These are phyloP conservation scores for Hypomecis atomaria DNA, from an alignment of 2,888 invertebrate species.

Conservation along the genomic window DNA sequence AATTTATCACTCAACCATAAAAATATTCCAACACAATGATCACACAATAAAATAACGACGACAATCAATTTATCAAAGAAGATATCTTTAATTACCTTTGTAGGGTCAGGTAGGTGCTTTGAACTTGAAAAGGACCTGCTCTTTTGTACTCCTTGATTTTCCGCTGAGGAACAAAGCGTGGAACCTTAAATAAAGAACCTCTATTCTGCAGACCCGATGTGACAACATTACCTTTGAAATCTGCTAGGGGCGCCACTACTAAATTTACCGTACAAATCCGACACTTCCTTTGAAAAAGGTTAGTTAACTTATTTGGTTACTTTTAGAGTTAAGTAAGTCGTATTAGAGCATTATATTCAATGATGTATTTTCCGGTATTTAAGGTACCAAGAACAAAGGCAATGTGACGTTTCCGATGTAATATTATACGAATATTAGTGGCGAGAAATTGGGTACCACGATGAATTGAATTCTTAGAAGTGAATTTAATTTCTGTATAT, in stretches of 20 bases:
- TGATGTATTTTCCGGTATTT: constrained; percentile 18
- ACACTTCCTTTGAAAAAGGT: neutral
- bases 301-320: neutral
- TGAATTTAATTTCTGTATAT: constrained; percentile 7
- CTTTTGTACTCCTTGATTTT: constrained; percentile 69
- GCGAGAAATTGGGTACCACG: neutral
- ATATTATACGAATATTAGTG: constrained; percentile 6
- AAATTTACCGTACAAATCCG: neutral
- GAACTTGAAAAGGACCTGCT: constrained; percentile 61
- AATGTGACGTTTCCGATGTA: constrained; percentile 16
- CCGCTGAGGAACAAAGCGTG: constrained; percentile 69
- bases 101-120: constrained; percentile 63
- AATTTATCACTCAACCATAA: constrained; percentile 9
- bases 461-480: neutral
- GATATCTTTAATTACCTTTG: constrained; percentile 67
- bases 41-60: constrained; percentile 45
- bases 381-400: constrained; percentile 21
- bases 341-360: constrained; percentile 18
- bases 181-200: constrained; percentile 60
- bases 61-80: constrained; percentile 63
- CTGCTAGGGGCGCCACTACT: neutral
- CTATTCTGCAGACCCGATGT: constrained; percentile 41
- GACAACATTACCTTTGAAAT: neutral
- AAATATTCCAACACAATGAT: constrained; percentile 12
- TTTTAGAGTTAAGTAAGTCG: neutral